Evolutionary conservation across 2,797 vertebrate species (phyloP).

Genomic region (Tokudaia tokunoshimensis): DNA sequence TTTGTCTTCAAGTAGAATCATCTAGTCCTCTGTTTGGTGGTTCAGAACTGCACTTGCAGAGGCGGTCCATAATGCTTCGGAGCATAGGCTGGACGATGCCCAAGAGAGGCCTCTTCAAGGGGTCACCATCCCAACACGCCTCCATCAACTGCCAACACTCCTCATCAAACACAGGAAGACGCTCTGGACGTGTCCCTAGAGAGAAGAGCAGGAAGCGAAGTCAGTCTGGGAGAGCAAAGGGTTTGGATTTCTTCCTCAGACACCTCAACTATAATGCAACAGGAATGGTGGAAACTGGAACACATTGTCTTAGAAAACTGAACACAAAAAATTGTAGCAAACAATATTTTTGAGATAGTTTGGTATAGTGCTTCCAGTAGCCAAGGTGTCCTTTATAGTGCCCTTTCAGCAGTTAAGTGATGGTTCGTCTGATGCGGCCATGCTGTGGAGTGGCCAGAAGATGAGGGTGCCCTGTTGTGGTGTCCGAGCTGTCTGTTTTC

Average conservation of each 20-base stretch:
- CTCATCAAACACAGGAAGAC: slow-evolving; percentile 94
- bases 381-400: neutral
- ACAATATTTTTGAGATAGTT: neutral
- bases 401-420: neutral
- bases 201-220: neutral
- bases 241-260: neutral
- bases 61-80: slow-evolving; percentile 95
- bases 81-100: slow-evolving; percentile 98
- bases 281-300: neutral
- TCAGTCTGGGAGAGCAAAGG: neutral
- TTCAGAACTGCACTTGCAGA: slow-evolving; percentile 90
- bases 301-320: neutral
- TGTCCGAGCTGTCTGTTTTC: neutral
- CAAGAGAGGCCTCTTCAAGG: slow-evolving; percentile 95
- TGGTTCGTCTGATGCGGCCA: neutral
- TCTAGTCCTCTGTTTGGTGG: slow-evolving; percentile 91
- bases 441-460: neutral
- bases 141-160: slow-evolving; percentile 99
- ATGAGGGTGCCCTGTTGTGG: neutral
- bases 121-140: slow-evolving; percentile 97
- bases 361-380: neutral
- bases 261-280: neutral
- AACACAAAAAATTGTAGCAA: neutral
- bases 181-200: slow-evolving; percentile 95
- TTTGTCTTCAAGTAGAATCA: slow-evolving; percentile 93